Percentiles rank a stretch among this genome's conserved stretches.
Conservation (phyloP, 2,888 invertebrate species). For the Caradrina kadenii region DNA sequence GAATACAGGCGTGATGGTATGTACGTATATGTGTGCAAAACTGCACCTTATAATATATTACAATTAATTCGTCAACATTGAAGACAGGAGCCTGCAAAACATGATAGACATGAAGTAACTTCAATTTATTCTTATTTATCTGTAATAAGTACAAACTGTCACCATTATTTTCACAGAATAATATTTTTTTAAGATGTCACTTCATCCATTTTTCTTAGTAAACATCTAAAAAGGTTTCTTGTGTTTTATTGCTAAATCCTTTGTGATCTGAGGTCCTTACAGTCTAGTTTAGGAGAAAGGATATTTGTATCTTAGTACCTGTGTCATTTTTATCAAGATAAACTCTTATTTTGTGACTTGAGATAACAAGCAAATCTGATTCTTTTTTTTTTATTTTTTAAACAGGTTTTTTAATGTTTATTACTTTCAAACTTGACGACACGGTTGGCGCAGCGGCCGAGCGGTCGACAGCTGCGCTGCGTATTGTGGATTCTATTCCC, state of each 20-base stretch:
- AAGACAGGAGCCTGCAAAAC: background rate
- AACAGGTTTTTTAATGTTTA: too few species aligned
- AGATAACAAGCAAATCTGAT: too few species aligned
- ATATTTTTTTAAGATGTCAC: constrained; percentile 28
- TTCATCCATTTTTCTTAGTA: constrained; percentile 21
- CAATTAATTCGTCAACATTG: background rate
- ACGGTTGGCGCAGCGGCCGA: too few species aligned
- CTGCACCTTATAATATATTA: too few species aligned
- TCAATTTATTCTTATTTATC: constrained; percentile 1
- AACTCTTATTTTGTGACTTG: background rate
- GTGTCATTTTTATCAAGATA: background rate
- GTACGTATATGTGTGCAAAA: background rate
- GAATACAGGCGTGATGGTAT: too few species aligned
- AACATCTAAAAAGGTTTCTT: constrained; percentile 37
- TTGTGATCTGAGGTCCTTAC: constrained; percentile 24
- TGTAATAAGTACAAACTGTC: constrained; percentile 6
- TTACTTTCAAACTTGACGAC: too few species aligned
- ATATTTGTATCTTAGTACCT: constrained; percentile 2
- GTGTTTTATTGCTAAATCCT: constrained; percentile 19
- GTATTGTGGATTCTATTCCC: too few species aligned
- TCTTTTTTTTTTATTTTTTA: too few species aligned
- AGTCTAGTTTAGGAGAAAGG: background rate
- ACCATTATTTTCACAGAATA: constrained; percentile 18
- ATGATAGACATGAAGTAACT: background rate
- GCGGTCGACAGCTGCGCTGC: too few species aligned